Evolutionary conservation across 1,140 invertebrate species (phyloP), one percentile per base, ranked within the genome.

Genomic region (Caenorhabditis remanei): DNA sequence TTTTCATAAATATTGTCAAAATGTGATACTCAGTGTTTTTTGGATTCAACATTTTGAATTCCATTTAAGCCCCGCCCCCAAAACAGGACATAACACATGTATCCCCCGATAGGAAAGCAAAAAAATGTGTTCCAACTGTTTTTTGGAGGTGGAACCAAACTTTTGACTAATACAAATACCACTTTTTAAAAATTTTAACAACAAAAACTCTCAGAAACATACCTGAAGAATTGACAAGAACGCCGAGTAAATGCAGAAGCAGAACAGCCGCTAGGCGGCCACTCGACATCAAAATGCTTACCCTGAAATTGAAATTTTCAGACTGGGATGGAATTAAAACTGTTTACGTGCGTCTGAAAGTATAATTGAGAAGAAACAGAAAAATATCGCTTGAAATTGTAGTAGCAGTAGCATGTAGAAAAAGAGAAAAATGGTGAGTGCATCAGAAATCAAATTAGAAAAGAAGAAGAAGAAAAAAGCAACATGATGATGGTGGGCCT

Each of bases 221-320:
- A 79, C 71, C 71, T 79, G 71, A 79, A 50, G 71, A 79, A 0
- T 50, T 9, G 46, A 41, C 46, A 24, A 79, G 4, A 13, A 11
- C 5, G n/a, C 21, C n/a, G 43, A 21, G 11, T 16, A 53, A 14
- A 50, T 50, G 46, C n/a, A 53, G 46, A 43, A 79, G 46, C 13
- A 79, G 14, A 19, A 50, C 46, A 50, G 67, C 67, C 67, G 43
- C 43, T 11, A 40, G 67, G 41, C 67, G 67, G 41, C 71, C 71
- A 50, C 71, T 50, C 71, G 46, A 79, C 71, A 79, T 79, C 71
- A 53, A 32, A 32, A 79, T 79, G 7, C 71, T 46, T 79, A 50
- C n/a, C 46, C n/a, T 11, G 40, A 14, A 50, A 79, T 43, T 41
- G 53, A 43, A 46, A 71, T 6, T 21, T 7, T 21, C 11, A 11